A percentile compares a stretch with the other conserved stretches of the same genome.
phyloP scores from a whole-genome alignment of 2,797 vertebrate genomes.

The Danio aesculapii region DNA sequence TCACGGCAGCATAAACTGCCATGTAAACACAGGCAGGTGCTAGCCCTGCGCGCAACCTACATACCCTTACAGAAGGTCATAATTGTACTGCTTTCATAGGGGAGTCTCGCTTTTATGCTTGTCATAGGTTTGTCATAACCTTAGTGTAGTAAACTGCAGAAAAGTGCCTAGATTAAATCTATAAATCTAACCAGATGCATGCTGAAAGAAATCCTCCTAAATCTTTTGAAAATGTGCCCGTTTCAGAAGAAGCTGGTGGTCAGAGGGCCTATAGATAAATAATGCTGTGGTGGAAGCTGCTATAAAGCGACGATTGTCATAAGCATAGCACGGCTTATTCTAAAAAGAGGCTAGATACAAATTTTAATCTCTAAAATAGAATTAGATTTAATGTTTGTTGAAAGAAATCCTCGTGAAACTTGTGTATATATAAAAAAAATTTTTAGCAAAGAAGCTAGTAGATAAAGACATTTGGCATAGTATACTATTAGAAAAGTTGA shows the following conservation, averaged over 20 bases:
- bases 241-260: neutral
- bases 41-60: conserved; percentile 44
- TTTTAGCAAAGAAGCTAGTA: neutral
- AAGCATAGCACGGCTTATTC: neutral
- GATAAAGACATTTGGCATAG: neutral
- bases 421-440: neutral
- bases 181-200: neutral
- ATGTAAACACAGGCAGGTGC: conserved; percentile 82
- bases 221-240: too few relatives aligned
- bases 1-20: conserved; percentile 73
- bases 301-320: neutral
- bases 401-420: conserved; percentile 28
- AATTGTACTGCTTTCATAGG: conserved; percentile 33
- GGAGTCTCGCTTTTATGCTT: neutral
- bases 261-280: neutral
- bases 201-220: too few relatives aligned
- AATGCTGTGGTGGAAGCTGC: neutral
- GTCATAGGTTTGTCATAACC: conserved; percentile 16
- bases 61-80: conserved; percentile 53
- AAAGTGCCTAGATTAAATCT: neutral
- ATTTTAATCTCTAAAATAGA: conserved; percentile 30
- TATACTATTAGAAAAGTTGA: neutral
- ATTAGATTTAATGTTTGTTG: neutral
- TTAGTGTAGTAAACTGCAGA: neutral
- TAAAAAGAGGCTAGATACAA: conserved; percentile 5